Evolutionary conservation across 2,888 invertebrate species (phyloP), one percentile per base, ranked within the genome.

Genomic region (Stomorhina lunata): DNA sequence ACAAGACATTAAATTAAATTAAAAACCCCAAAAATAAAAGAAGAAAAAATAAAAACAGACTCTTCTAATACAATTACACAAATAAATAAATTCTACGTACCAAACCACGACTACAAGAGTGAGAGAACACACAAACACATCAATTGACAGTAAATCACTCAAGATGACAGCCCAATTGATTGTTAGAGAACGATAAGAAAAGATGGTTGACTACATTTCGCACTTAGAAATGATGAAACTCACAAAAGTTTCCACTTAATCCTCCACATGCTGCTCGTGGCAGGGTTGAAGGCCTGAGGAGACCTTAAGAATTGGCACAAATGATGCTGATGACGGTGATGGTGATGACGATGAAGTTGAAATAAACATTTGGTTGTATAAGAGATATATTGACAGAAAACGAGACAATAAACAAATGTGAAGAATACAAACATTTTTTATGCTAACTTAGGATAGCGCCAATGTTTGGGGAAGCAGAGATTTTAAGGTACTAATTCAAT

Each of bases 141-240:
- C 75, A 88, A 88, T 87, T 88, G 89, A 88, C 89, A 87, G 89
- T 89, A 89, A 89, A 89, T 89, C 89, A 89, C 89, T 89, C 89
- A 87, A 88, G 87, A 87, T 88, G 89, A 89, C 89, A 89, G 86
- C 43, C 86, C 87, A 82, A 79, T 79, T 79, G 82, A 89, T 89
- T 88, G 89, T 89, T 88, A 87, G 86, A 77, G 87, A 85, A 86
- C 86, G 89, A 89, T 89, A 90, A 89, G 85, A 86, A 82, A 69
- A 88, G 86, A 87, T 88, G 76, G 81, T 83, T 83, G 73, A 78
- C 83, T 87, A 88, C 88, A 88, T 87, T 89, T 86, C 86, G 85
- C 87, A 87, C 86, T 87, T 87, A 86, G n/a, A 75, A 73, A 65
- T 66, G 69, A 83, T 73, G 77, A 68, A 76, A 82, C 61, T 66